phyloP scores from a whole-genome alignment of 2,888 invertebrate species.

The Phortica magna region DNA sequence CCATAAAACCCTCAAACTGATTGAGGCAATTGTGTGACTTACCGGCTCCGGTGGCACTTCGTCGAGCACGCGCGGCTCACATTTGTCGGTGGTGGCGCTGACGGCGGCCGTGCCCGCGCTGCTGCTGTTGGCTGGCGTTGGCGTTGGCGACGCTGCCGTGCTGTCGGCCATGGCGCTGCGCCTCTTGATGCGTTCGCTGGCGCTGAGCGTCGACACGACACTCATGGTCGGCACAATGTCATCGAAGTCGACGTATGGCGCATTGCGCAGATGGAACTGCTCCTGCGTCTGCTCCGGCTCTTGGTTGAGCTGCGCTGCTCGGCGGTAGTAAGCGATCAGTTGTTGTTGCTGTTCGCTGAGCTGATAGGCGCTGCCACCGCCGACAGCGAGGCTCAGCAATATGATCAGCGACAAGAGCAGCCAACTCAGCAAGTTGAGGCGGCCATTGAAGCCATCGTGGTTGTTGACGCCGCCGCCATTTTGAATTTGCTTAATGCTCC shows the following conservation, averaged over 20 bases:
- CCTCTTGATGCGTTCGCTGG: conserved; percentile 43
- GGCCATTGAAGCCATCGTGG: not conserved
- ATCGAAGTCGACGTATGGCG: conserved; percentile 58
- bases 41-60: conserved; percentile 77
- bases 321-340: conserved; percentile 67
- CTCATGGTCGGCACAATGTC: conserved; percentile 62
- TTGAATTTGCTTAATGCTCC: not conserved
- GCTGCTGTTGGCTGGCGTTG: conserved; percentile 36
- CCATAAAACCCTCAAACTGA: not conserved
- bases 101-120: conserved; percentile 24
- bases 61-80: conserved; percentile 76
- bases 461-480: conserved; percentile 1
- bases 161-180: not conserved
- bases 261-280: conserved; percentile 51
- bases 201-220: conserved; percentile 59
- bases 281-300: conserved; percentile 43
- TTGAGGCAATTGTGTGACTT: conserved; percentile 48
- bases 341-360: conserved; percentile 42
- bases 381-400: not conserved
- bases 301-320: conserved; percentile 62
- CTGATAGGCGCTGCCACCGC: conserved; percentile 24
- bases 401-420: conserved; percentile 3
- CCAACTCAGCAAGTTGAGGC: not conserved
- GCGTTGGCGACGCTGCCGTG: conserved; percentile 30
- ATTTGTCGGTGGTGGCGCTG: conserved; percentile 64